A percentile compares a stretch with the other conserved stretches of the same genome.
phyloP scores from a whole-genome alignment of 2,888 invertebrate species.

The Pandemis corylana region DNA sequence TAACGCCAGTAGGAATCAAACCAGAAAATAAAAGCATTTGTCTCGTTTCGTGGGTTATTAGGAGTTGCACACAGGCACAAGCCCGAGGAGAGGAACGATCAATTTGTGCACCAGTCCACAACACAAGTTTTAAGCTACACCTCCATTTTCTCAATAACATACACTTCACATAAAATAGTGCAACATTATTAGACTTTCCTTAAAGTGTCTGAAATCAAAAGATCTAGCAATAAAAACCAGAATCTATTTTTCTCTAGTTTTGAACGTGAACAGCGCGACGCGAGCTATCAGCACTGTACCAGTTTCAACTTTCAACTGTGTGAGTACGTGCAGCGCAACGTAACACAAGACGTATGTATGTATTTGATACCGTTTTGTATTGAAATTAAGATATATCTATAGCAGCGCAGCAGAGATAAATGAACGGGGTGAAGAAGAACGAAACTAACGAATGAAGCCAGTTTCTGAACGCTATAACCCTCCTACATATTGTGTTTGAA shows the following conservation, averaged over 20 bases:
- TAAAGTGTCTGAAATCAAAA: conserved; percentile 14
- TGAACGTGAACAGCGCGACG: conserved; percentile 18
- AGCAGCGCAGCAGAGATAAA: not conserved
- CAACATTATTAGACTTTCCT: not conserved
- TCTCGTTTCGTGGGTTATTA: conserved; percentile 24
- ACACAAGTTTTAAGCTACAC: conserved; percentile 36
- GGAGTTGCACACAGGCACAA: conserved; percentile 24
- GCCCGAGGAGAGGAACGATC: conserved; percentile 30
- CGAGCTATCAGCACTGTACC: conserved; percentile 15
- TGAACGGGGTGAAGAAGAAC: not conserved
- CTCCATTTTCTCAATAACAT: conserved; percentile 32
- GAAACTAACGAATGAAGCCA: not conserved
- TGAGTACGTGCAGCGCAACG: conserved; percentile 3
- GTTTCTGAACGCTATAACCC: not conserved
- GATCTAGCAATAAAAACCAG: conserved; percentile 15
- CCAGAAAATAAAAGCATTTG: conserved; percentile 27
- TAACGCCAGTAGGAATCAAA: conserved; percentile 10
- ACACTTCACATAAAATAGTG: conserved; percentile 25
- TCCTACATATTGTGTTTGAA: too few species aligned
- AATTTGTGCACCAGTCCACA: conserved; percentile 28
- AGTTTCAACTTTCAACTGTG: conserved; percentile 21
- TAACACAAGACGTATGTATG: not conserved
- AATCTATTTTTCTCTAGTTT: conserved; percentile 4
- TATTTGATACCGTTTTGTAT: not conserved
- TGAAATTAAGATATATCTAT: conserved; percentile 2